Evolutionary conservation across 2,113 vertebrate species (phyloP).

Genomic region (Salminus brasiliensis): DNA sequence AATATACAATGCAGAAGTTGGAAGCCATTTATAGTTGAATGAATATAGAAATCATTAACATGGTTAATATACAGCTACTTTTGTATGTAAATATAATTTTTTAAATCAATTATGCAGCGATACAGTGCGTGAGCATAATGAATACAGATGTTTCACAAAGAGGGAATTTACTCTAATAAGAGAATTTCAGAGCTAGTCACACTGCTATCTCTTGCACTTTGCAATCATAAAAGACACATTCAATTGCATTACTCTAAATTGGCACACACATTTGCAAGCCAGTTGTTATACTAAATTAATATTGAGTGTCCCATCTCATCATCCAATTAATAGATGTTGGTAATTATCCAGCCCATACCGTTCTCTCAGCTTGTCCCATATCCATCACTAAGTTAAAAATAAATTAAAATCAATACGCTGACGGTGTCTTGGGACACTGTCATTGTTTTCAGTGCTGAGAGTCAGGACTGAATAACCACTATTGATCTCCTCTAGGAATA

Average conservation of each 20-base stretch:
- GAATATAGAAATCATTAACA: too few species aligned
- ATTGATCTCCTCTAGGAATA: constrained; percentile 80
- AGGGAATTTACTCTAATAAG: background rate
- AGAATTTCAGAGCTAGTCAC: background rate
- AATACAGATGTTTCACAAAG: background rate
- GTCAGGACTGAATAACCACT: constrained; percentile 76
- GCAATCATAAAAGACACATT: background rate
- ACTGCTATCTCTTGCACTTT: background rate
- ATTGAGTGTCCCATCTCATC: constrained; percentile 77
- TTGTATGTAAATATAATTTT: background rate
- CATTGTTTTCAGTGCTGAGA: constrained; percentile 70
- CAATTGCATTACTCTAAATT: constrained; percentile 41
- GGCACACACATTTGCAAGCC: constrained; percentile 69
- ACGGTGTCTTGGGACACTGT: constrained; percentile 71
- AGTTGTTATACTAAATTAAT: constrained; percentile 77
- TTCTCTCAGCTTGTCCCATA: constrained; percentile 76
- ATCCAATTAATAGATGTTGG: constrained; percentile 80
- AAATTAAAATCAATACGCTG: constrained; percentile 81
- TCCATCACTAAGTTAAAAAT: constrained; percentile 84
- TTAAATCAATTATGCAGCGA: background rate
- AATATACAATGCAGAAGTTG: background rate
- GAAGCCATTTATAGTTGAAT: background rate
- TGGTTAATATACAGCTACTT: background rate
- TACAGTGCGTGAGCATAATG: background rate
- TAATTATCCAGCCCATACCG: constrained; percentile 78